Base-by-base conservation (phyloP, 1,140 invertebrate species). In the Microplitis demolitor region DNA sequence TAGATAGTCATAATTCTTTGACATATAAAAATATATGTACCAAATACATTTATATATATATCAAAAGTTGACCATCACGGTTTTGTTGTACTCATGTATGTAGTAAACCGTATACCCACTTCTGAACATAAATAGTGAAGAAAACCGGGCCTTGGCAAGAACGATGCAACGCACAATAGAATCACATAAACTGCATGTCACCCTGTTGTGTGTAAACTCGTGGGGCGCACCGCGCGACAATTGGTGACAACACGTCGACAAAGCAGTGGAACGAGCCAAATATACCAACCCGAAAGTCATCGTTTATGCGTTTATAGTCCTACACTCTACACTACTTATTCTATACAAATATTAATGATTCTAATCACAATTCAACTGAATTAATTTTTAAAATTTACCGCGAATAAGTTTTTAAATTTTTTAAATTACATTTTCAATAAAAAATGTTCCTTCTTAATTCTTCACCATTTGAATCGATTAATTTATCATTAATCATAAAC, bases 161-260 rank as follows among this genome's bases (percentile, higher is more conserved):
- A 9, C 56, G 24, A 58, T 9, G 16, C 56, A 58, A 58, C 56
- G 24, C 39, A 83, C 82, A 84, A 85, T 84, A 74, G 80, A 80
- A 80, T 83, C 79, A 79, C 83, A 85, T 83, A 82, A 83, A 85
- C 80, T 80, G 81, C 79, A 76, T 74, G 79, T 83, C 79, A 80
- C 77, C 80, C 82, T 84, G 82, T 85, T 85, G 83, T 85, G 81
- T 84, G 81, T 84, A 85, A 85, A 84, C 83, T 84, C 78, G 76
- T 84, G 79, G 84, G 84, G 83, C 83, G 78, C 82, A 80, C 58
- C 71, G 80, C 77, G 77, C 80, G 79, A 84, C 83, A 84, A 85
- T 84, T 83, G 82, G 78, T 82, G 83, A 85, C 83, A 84, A 85
- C 80, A 82, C 78, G 77, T 84, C 78, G 79, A 83, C 79, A 83